A percentile compares a stretch with the other conserved stretches of the same genome.
Conservation (phyloP, 2,113 vertebrate genomes). For the Neolamprologus longior region DNA sequence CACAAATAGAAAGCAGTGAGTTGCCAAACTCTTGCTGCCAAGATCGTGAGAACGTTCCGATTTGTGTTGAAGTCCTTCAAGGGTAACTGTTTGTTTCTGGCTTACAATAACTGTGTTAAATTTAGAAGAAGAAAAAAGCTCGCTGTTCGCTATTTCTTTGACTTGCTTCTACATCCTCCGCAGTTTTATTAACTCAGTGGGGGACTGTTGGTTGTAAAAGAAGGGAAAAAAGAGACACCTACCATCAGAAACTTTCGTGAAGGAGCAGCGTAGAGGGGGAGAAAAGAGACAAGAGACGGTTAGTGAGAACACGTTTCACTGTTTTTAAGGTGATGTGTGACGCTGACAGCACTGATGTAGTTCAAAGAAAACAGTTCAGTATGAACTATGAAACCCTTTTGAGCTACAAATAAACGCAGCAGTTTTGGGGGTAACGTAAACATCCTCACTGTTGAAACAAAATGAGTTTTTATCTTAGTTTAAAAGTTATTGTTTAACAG, state of each 20-base stretch:
- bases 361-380: not conserved
- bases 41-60: not conserved
- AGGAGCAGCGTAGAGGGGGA: not conserved
- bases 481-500: not conserved
- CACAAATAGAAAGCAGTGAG: not conserved
- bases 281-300: constrained; percentile 11
- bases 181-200: not conserved
- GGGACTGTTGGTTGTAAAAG: not conserved
- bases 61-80: not conserved
- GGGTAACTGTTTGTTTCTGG: not conserved
- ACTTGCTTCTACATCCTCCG: not conserved
- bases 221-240: constrained; percentile 3
- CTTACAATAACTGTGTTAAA: not conserved
- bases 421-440: not conserved
- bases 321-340: not conserved
- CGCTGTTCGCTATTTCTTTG: not conserved
- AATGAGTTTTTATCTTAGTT: not conserved
- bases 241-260: constrained; percentile 59
- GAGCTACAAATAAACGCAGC: not conserved
- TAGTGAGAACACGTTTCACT: not conserved
- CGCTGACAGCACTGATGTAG: not conserved
- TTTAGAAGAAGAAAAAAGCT: not conserved
- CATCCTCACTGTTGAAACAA: not conserved
- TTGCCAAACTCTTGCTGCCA: not conserved
- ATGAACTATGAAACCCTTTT: not conserved